Base-by-base conservation (phyloP, 53 echinoderm and acorn worm genomes). In the Henricia sp. region DNA sequence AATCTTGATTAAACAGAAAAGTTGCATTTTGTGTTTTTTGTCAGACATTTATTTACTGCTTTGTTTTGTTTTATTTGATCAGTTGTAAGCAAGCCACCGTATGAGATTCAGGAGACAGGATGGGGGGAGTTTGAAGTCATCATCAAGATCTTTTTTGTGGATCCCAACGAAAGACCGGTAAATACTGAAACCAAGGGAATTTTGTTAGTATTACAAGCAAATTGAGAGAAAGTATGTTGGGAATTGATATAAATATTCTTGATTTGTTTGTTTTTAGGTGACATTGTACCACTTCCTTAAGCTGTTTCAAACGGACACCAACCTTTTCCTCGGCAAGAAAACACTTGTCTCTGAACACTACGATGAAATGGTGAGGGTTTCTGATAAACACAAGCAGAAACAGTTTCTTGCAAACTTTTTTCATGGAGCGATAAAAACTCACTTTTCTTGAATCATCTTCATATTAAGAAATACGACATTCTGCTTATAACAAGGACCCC, bases 81-180 rank as follows among this genome's bases (percentile, higher is more conserved):
- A 97, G 99, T 94, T 68, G 90, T 97, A 11, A 94, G 86, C 23
- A 97, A 97, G 57, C 99, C 99, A 60, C 99, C 99, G 0, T 97
- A 94, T 86, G 99, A 97, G 80, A 86, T 97, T 16, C 92, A 92
- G 59, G 99, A 97, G 77, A 94, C 99, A 25, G 99, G 99, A 25
- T 97, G 99, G 99, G 99, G 99, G 58, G 99, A 97, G 78, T 97
- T 97, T 92, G 99, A 97, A 76, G 88, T 97, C 33, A 92, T 90
- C 56, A 88, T 94, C 80, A 97, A 97, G 55, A 90, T 97, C 67
- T 97, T 97, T 75, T 97, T 97, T 82, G 90, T 94, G 27, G 99
- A 97, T 89, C 99, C 94, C 14, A 97, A 97, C 50, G 99, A 97
- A 70, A 94, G 99, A 90, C 99, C 99, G n/a, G 99, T 97, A 88